These are phyloP conservation scores for Typhlichthys subterraneus DNA, from an alignment of 2,797 vertebrate genomes.

Conservation along the genomic window DNA sequence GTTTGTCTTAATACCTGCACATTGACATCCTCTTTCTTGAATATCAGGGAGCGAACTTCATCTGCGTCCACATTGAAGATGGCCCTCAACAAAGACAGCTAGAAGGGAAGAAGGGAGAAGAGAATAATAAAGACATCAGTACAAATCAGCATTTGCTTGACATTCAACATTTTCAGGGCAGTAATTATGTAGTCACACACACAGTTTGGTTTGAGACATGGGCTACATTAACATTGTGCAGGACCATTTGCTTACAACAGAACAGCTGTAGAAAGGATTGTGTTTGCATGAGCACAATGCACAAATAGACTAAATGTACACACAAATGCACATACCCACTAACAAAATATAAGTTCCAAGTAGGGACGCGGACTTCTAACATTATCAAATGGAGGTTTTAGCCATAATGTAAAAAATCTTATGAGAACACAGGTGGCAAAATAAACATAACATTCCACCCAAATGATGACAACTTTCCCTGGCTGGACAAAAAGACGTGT, in stretches of 20 bases:
- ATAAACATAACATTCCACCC: background rate
- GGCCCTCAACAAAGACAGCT: conserved; percentile 95
- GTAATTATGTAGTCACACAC: conserved; percentile 28
- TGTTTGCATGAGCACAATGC: background rate
- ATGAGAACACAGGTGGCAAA: conserved; percentile 12
- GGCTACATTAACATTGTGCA: conserved; percentile 16
- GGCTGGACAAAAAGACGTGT: background rate
- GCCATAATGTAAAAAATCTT: conserved; percentile 19
- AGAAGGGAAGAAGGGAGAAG: conserved; percentile 31
- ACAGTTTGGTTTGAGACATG: conserved; percentile 5
- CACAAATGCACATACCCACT: background rate
- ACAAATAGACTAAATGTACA: background rate
- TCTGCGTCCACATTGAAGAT: conserved; percentile 98
- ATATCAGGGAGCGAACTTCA: conserved; percentile 94
- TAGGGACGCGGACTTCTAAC: too few relatives aligned
- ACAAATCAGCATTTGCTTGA: conserved; percentile 1
- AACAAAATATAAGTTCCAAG: background rate
- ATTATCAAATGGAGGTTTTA: background rate
- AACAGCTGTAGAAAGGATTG: conserved; percentile 16
- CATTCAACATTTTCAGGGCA: conserved; percentile 20
- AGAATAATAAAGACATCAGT: conserved; percentile 15
- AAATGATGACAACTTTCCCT: background rate
- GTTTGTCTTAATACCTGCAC: conserved; percentile 82
- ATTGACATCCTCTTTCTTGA: conserved; percentile 98
- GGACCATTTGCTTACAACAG: conserved; percentile 35